Base-by-base conservation (phyloP, 23 tunicate species). In the Trididemnum clinides region DNA sequence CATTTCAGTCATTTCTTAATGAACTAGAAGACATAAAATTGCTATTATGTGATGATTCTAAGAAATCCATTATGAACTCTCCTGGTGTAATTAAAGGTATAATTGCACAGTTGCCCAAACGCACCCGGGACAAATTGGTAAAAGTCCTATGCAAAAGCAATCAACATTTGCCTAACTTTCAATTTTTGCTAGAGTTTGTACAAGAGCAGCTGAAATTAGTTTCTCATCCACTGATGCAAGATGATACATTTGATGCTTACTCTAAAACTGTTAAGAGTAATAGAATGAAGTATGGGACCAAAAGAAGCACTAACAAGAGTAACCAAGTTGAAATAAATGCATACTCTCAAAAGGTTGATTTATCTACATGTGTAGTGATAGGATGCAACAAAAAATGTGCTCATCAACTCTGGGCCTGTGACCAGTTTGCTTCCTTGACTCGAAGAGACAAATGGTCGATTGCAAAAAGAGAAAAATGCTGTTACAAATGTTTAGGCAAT, bases 171-270 rank as follows among this genome's bases (percentile, higher is more conserved):
- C n/a, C 37, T 4, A 31, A 33, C 6, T 69, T 31, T 69, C 28
- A 7, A n/a, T n/a, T n/a, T n/a, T n/a, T n/a, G n/a, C n/a, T n/a
- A n/a, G n/a, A n/a, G n/a, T n/a, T n/a, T n/a, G 12, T 69, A 29
- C 7, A 69, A 69, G 30, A 31, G 6, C 76, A 69, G 21, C 21
- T 69, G 76, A 31, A 69, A 5, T n/a, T 69, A 10, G 57, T 73
- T 20, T 73, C 10, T 19, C 80, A 73, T 23, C 80, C 80, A 12
- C 25, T 73, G 25, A 38, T 73, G 80, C 80, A 73, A 37, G 37
- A 31, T 27, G 75, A 69, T 3, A 20, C 19, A 69, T 10, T 30
- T 27, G 7, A 31, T 27, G 7, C 75, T n/a, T n/a, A n/a, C n/a
- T n/a, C n/a, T n/a, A n/a, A n/a, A 31, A 69, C 28, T 28, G 75